Evolutionary conservation across 2,888 invertebrate genomes (phyloP).

Genomic region (Acleris sparsana): DNA sequence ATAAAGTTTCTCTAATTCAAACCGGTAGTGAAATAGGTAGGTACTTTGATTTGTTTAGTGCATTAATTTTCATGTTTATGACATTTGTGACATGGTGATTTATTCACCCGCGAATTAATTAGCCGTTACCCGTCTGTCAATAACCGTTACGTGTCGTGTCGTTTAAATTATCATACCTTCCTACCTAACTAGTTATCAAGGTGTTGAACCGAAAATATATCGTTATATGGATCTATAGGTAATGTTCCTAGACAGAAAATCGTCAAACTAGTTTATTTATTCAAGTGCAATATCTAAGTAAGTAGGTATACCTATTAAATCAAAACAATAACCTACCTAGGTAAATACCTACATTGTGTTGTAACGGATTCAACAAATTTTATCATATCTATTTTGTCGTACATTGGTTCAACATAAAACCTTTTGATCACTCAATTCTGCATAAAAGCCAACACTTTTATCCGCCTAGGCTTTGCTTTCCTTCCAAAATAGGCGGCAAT

Average conservation of each 20-base stretch:
- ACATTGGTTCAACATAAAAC: no score
- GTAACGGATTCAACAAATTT: no score
- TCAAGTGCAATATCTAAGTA: not conserved
- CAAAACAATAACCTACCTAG: no score
- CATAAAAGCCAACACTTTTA: slow-evolving; percentile 9
- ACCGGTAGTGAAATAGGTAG: slow-evolving; percentile 25
- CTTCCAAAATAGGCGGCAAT: slow-evolving; percentile 8
- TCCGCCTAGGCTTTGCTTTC: not conserved
- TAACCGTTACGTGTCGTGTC: not conserved
- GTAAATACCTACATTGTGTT: not conserved
- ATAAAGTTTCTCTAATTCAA: slow-evolving; percentile 34
- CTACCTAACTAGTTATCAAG: no score
- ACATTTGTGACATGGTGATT: slow-evolving; percentile 6
- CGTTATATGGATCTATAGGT: no score
- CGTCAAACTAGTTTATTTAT: not conserved
- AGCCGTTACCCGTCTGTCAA: not conserved
- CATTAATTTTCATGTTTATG: slow-evolving; percentile 25
- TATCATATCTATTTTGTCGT: no score
- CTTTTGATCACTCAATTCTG: not conserved
- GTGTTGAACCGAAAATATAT: no score
- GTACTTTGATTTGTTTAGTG: slow-evolving; percentile 20
- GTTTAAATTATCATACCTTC: not conserved
- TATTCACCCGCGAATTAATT: slow-evolving; percentile 14
- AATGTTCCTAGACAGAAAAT: no score
- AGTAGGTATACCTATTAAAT: not conserved